These are phyloP conservation scores for Drosophila equinoxialis DNA, from an alignment of 1,140 invertebrate species.

Conservation along the genomic window DNA sequence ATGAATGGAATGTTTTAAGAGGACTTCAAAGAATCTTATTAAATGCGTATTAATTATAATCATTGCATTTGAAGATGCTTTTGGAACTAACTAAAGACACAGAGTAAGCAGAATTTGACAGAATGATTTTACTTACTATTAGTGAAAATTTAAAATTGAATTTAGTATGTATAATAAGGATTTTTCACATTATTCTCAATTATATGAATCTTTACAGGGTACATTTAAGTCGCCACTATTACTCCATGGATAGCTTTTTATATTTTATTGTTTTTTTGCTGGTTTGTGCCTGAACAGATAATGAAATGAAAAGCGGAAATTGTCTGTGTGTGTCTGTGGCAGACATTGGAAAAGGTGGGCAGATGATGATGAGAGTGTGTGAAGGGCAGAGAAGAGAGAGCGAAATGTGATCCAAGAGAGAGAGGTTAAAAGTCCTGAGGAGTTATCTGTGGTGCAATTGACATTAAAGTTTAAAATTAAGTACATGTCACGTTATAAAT, in stretches of 20 bases:
- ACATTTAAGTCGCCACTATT: not conserved
- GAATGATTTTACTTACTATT: too few species aligned
- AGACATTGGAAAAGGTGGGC: not conserved
- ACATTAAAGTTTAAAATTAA: constrained; percentile 28
- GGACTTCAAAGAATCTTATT: too few species aligned
- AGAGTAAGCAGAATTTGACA: too few species aligned
- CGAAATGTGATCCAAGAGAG: not conserved
- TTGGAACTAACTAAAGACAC: too few species aligned
- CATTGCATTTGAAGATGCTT: too few species aligned
- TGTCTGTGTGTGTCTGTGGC: constrained; percentile 34
- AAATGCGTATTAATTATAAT: too few species aligned
- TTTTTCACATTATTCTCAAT: too few species aligned
- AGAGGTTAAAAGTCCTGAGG: constrained; percentile 8
- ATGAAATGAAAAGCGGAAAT: constrained; percentile 46
- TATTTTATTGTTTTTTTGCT: constrained; percentile 30
- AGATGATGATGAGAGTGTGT: not conserved
- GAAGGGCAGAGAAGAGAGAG: constrained; percentile 9
- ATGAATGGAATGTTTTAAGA: too few species aligned
- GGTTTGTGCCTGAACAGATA: constrained; percentile 47
- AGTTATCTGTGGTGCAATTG: constrained; percentile 11
- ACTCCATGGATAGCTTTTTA: too few species aligned
- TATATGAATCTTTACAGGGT: not conserved
- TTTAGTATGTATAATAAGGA: too few species aligned
- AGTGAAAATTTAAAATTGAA: too few species aligned
- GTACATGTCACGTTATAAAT: not conserved